phyloP scores from a whole-genome alignment of 2,888 invertebrate species.

The Tipula helvola region DNA sequence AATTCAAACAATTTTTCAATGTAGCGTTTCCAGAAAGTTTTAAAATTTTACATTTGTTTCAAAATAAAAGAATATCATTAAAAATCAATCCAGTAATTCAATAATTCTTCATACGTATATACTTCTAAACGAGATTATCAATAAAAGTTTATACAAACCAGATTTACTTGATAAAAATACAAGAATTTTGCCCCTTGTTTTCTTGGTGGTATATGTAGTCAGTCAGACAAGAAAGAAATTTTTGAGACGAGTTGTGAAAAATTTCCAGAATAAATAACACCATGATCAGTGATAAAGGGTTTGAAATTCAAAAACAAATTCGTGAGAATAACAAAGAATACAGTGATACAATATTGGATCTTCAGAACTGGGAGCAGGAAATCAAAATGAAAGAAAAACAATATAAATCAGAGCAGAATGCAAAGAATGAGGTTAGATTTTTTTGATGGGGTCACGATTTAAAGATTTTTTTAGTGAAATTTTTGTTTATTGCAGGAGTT shows the following conservation, averaged over 20 bases:
- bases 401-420: not conserved
- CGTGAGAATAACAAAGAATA: conserved; percentile 27
- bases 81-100: not conserved
- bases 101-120: too few relatives aligned
- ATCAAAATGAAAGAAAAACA: conserved; percentile 30
- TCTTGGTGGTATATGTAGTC: not conserved
- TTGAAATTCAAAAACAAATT: conserved; percentile 31
- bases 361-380: conserved; percentile 32
- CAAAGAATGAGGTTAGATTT: not conserved
- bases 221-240: not conserved
- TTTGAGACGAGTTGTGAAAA: not conserved
- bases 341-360: conserved; percentile 24
- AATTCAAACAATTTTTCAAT: not conserved
- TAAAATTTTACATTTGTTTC: not conserved
- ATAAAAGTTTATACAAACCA: not conserved
- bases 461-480: not conserved
- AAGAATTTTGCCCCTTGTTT: not conserved
- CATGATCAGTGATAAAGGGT: not conserved
- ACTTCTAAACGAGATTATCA: not conserved
- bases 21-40: not conserved
- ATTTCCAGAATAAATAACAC: not conserved
- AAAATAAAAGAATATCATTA: not conserved
- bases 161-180: not conserved
- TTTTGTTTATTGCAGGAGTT: not conserved
- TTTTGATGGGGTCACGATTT: not conserved